Evolutionary conservation across 2,113 vertebrate species (phyloP), one percentile per base, ranked within the genome.

Genomic region (Salminus brasiliensis): DNA sequence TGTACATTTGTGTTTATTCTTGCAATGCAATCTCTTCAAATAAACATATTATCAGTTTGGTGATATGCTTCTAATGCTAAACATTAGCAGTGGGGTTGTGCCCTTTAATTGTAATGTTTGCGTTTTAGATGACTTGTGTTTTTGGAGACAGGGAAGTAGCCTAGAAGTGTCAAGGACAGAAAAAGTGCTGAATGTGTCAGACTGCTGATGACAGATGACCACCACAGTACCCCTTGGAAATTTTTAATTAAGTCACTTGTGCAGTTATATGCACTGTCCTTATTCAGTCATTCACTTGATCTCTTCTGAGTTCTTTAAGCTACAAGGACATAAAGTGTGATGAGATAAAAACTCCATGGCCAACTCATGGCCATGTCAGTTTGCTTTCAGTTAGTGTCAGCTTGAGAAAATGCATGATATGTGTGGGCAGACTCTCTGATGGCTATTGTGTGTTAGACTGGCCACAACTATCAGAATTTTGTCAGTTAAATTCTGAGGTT

Each of bases 191-290:
- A 65, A 75, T 75, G 45, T 47, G 43, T 1, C 15, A 39, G 16
- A 66, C 4, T 36, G 6, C 15, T 34, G 27, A 45, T 30, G 29
- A 36, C 45, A 25, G 11, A 63, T 62, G 59, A 34, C 59, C 73
- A 13, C 21, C 2, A 3, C 5, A 7, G 23, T 29, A 4, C 41
- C 25, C 62, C 23, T 27, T 1, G 5, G 29, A 18, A 2, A 7
- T 39, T 23, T 74, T 45, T 49, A n/a, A 75, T 75, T 32, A 75
- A 34, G 41, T 52, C 39, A 23, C 12, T 29, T 52, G 45, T 30
- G 39, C 13, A n/a, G 39, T 74, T 15, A 62, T 36, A 25, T 62
- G 32, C 73, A 49, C 1, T 13, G 32, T 76, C 30, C 21, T 53
- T 66, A 21, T 66, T 1, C 34, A 39, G 30, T 74, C 53, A 59